Percentiles rank a stretch among this genome's conserved stretches.
These are phyloP conservation scores for Lydus trimaculatus DNA, from an alignment of 2,888 invertebrate species.

Conservation along the genomic window DNA sequence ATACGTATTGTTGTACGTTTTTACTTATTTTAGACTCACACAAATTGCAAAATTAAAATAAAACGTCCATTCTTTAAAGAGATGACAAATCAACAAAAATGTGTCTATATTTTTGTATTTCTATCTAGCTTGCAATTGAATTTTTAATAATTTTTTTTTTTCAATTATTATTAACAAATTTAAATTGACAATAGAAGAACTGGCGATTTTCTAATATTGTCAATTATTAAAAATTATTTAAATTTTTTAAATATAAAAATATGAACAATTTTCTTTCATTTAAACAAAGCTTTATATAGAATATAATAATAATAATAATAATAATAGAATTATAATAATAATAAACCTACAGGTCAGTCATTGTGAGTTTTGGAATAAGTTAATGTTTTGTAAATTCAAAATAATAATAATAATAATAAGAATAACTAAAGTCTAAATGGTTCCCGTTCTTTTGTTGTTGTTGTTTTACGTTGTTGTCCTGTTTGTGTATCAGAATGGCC, in stretches of 20 bases:
- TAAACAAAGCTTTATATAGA: slow-evolving; percentile 42
- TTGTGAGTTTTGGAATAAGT: slow-evolving; percentile 53
- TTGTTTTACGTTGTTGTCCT: slow-evolving; percentile 54
- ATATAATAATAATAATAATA: background rate
- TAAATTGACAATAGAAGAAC: slow-evolving; percentile 36
- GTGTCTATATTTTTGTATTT: background rate
- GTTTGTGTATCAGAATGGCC: slow-evolving; percentile 73
- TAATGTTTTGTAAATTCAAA: slow-evolving; percentile 28
- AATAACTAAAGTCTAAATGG: slow-evolving; percentile 74
- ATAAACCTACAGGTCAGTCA: slow-evolving; percentile 54
- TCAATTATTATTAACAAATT: background rate
- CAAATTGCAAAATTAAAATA: slow-evolving; percentile 19
- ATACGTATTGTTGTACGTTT: slow-evolving; percentile 16
- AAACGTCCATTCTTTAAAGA: background rate
- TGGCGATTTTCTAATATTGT: slow-evolving; percentile 47
- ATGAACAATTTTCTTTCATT: slow-evolving; percentile 51
- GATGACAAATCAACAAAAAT: background rate
- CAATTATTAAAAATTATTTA: slow-evolving; percentile 36
- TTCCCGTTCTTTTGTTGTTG: slow-evolving; percentile 65
- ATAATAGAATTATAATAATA: slow-evolving; percentile 2
- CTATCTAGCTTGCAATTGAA: background rate
- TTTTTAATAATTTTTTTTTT: background rate
- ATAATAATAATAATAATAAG: slow-evolving; percentile 9
- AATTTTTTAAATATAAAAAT: slow-evolving; percentile 55
- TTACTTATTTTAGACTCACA: slow-evolving; percentile 9